phyloP scores from a whole-genome alignment of 2,113 vertebrate species.

The Ornithorhynchus anatinus region DNA sequence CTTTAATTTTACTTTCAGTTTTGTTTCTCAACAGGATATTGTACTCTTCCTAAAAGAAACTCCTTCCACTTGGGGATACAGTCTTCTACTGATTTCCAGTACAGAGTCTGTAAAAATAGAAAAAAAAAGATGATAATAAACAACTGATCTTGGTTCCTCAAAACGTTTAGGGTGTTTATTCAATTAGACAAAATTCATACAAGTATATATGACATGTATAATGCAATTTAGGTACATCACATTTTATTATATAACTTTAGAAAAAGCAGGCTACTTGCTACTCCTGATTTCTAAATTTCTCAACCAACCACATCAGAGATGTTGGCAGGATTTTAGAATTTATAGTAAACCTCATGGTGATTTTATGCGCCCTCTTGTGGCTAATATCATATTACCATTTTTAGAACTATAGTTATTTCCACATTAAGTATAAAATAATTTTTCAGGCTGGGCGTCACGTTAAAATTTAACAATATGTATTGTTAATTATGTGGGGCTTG shows the following conservation, averaged over 20 bases:
- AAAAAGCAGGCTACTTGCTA: constrained; percentile 58
- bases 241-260: constrained; percentile 67
- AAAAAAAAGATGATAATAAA: constrained; percentile 54
- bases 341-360: constrained; percentile 62
- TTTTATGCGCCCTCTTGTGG: constrained; percentile 79
- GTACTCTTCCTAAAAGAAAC: constrained; percentile 82
- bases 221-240: constrained; percentile 58
- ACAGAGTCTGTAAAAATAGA: constrained; percentile 76
- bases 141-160: constrained; percentile 63
- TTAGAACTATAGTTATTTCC: not conserved
- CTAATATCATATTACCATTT: constrained; percentile 43
- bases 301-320: constrained; percentile 52
- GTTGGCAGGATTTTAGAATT: constrained; percentile 59
- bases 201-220: constrained; percentile 18
- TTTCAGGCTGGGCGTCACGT: not conserved
- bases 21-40: constrained; percentile 65
- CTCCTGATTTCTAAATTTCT: constrained; percentile 64
- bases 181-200: constrained; percentile 43
- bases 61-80: constrained; percentile 83
- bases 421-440: constrained; percentile 1
- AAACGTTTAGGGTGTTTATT: constrained; percentile 56
- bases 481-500: too few species aligned
- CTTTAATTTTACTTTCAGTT: constrained; percentile 47
- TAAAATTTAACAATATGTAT: not conserved
- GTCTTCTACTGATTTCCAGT: constrained; percentile 86